These are phyloP conservation scores for Ardeotis arabs DNA, from an alignment of 2,113 vertebrate genomes.

Conservation along the genomic window DNA sequence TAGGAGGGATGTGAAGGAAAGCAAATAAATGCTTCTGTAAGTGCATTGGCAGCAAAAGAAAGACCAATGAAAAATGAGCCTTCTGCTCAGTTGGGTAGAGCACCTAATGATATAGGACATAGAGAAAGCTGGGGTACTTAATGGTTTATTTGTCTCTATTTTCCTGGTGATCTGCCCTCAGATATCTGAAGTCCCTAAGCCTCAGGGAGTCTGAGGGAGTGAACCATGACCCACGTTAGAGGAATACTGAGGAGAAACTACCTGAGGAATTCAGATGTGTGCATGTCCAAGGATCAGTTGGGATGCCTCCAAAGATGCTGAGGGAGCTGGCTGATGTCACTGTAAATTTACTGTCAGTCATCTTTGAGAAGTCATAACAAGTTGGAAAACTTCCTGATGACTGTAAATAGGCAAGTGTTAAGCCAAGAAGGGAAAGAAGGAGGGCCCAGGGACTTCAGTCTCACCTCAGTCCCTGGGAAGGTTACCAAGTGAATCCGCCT, in stretches of 20 bases:
- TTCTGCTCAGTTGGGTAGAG: neutral
- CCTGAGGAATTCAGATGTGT: neutral
- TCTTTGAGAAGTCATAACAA: neutral
- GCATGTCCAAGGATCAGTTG: neutral
- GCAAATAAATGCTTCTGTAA: neutral
- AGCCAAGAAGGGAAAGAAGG: neutral
- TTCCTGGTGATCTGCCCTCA: neutral
- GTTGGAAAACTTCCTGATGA: neutral
- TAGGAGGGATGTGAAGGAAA: neutral
- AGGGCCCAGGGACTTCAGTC: neutral
- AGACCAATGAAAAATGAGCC: neutral
- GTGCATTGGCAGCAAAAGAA: neutral
- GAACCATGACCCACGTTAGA: neutral
- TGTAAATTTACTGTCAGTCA: neutral
- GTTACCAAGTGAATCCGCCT: neutral
- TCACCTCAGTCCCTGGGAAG: neutral
- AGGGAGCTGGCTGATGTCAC: too few species aligned
- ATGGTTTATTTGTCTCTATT: neutral
- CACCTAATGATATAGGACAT: neutral
- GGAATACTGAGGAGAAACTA: neutral
- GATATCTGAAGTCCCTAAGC: neutral
- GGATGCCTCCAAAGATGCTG: neutral
- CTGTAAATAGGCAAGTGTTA: neutral
- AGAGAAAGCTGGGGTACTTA: neutral
- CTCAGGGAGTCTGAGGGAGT: neutral